Evolutionary conservation across 2,888 invertebrate genomes (phyloP), one percentile per base, ranked within the genome.

Genomic region (Stenchaetothrips biformis): DNA sequence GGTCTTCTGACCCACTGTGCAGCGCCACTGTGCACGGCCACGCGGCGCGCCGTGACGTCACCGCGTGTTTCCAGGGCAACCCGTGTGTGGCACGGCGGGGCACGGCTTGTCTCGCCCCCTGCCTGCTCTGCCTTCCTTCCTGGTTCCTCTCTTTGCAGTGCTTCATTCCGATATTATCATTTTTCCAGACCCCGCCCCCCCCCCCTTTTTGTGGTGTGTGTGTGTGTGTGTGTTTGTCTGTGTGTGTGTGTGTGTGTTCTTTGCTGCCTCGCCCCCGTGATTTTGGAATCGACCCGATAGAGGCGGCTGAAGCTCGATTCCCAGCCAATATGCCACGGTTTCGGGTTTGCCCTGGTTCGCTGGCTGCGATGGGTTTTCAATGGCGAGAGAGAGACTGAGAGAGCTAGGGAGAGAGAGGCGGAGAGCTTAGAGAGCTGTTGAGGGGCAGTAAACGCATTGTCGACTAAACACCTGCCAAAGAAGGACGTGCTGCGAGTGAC

Each of bases 31-130:
- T 7, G 49, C 53, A 2, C 16, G 53, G 53, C 53, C 53, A 6
- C 53, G 53, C 53, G 13, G 16, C 53, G 53, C 53, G 3, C 53
- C 6, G 78, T 62, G 79, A 81, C 80, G 80, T 79, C 81, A 81
- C 79, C 80, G 80, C 79, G 79, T n/a, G 48, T 25, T 25, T 47
- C 47, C 25, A 74, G 79, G 79, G 77, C 77, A 53, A 81, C 79
- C 79, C 79, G 80, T 82, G 82, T 78, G 81, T 81, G 78, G 80
- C 37, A 37, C 37, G 37, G 37, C 37, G 4, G 2, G 37, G 37
- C 37, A 77, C 79, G 47, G 25, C 7, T 27, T 78, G 37, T 25
- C 59, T 0, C 59, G 13, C 59, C 59, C 59, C 59, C 59, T 0
- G 13, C 59, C 59, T 13, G 6, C 13, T 59, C 59, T 18, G 13